phyloP scores from a whole-genome alignment of 2,797 vertebrate species.

The Sebastes jordani region DNA sequence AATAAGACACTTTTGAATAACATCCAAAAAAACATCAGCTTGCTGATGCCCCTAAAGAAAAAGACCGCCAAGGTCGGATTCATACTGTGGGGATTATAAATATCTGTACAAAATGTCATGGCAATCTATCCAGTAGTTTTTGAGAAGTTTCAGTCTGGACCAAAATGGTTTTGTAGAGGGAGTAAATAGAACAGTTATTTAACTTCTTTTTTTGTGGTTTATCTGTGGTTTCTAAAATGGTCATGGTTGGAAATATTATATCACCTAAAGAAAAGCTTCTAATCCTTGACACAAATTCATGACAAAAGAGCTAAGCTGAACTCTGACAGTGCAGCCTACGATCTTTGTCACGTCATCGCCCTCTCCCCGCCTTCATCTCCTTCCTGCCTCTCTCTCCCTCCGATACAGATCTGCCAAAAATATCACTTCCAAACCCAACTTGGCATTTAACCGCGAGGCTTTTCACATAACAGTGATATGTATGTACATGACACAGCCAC shows the following conservation, averaged over 20 bases:
- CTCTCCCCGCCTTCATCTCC: not conserved
- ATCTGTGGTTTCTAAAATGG: not conserved
- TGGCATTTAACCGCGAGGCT: not conserved
- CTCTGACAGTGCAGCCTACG: not conserved
- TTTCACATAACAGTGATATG: conserved; percentile 15
- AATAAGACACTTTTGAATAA: not conserved
- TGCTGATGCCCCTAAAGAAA: not conserved
- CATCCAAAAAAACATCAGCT: not conserved
- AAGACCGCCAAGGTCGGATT: not conserved
- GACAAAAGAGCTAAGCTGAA: not conserved
- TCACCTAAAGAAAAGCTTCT: not conserved
- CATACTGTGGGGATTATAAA: not conserved
- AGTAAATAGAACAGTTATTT: not conserved
- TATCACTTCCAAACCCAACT: not conserved
- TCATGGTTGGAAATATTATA: not conserved
- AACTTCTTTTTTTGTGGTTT: not conserved
- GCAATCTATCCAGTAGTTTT: not conserved
- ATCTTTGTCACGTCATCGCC: not conserved
- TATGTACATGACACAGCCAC: conserved; percentile 8
- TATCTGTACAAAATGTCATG: not conserved
- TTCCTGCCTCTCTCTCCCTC: not conserved
- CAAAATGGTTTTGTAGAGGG: not conserved
- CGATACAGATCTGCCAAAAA: conserved; percentile 10
- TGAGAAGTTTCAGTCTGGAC: not conserved
- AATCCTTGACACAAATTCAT: not conserved